Evolutionary conservation across 1,140 invertebrate species (phyloP), one percentile per base, ranked within the genome.

Genomic region (Diabrotica undecimpunctata): DNA sequence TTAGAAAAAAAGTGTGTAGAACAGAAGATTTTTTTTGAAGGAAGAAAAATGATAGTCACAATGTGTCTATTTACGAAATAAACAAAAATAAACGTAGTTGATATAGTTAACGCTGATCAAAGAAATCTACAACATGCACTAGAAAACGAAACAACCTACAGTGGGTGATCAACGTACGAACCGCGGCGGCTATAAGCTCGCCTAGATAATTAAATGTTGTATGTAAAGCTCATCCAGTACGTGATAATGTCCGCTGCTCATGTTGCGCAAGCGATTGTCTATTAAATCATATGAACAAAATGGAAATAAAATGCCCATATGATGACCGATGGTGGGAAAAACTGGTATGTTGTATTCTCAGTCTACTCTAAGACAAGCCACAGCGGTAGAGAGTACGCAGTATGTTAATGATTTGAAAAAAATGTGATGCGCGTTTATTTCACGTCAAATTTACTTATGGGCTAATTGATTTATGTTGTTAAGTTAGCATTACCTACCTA

Each of bases 251-350:
- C 68, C 65, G 70, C 70, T 70, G 65, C 64, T 62, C 67, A 63
- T 69, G 68, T 71, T 71, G 70, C 70, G 67, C 65, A 71, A 73
- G 68, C 70, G 70, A 74, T 74, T 70, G 72, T 69, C 67, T 71
- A 72, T 74, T 74, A 74, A 74, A 74, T 73, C 72, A 73, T 73
- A 64, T 61, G 64, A 61, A 69, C 66, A 70, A 74, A 74, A 72
- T 70, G 72, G 67, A 72, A 74, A 70, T 67, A 69, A 72, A 70
- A 64, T 71, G 67, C 66, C 65, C 66, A 69, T 67, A 66, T 62
- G 70, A 75, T 75, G 73, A 75, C 70, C 73, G 69, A 75, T 71
- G 72, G 73, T 75, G 73, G 73, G 73, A 75, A 75, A 70, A 75
- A 75, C 68, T 74, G 60, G 70, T 67, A 70, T 68, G 69, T 70